Evolutionary conservation across 1,140 invertebrate genomes (phyloP).

Genomic region (Nylanderia fulva): DNA sequence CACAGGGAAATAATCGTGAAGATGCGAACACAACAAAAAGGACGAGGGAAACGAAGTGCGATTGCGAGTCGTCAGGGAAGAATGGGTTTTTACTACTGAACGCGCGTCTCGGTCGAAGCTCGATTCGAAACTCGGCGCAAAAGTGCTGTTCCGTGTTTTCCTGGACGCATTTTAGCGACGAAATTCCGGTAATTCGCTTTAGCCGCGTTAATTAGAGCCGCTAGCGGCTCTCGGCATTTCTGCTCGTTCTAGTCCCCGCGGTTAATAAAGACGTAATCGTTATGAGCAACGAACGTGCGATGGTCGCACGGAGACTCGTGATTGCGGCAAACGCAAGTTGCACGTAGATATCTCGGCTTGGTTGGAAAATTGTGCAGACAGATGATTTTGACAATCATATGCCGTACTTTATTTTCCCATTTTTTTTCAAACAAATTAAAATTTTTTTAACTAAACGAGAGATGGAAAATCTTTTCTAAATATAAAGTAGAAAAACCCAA

Average conservation of each 20-base stretch:
- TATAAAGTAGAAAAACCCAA: background rate
- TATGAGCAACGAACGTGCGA: constrained; percentile 16
- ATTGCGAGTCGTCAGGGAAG: constrained; percentile 28
- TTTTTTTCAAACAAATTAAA: background rate
- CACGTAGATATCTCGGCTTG: background rate
- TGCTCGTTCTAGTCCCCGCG: constrained; percentile 62
- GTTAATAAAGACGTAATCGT: constrained; percentile 67
- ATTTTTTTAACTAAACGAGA: background rate
- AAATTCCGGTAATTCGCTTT: constrained; percentile 75
- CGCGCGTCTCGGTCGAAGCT: constrained; percentile 31
- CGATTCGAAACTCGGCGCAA: constrained; percentile 27
- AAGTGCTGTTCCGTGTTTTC: constrained; percentile 78
- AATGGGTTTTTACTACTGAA: constrained; percentile 31
- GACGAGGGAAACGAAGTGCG: constrained; percentile 4
- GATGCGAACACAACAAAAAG: constrained; percentile 19
- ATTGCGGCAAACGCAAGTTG: constrained; percentile 3
- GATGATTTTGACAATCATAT: background rate
- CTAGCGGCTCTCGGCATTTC: constrained; percentile 58
- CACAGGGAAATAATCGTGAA: constrained; percentile 32
- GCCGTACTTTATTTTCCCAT: background rate
- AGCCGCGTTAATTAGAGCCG: constrained; percentile 63
- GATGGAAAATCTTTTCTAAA: background rate
- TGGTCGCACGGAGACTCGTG: background rate
- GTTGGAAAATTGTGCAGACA: background rate
- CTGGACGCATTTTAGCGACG: constrained; percentile 64